Evolutionary conservation across 2,888 invertebrate species (phyloP), one percentile per base, ranked within the genome.

Genomic region (Chrysodeixis includens): DNA sequence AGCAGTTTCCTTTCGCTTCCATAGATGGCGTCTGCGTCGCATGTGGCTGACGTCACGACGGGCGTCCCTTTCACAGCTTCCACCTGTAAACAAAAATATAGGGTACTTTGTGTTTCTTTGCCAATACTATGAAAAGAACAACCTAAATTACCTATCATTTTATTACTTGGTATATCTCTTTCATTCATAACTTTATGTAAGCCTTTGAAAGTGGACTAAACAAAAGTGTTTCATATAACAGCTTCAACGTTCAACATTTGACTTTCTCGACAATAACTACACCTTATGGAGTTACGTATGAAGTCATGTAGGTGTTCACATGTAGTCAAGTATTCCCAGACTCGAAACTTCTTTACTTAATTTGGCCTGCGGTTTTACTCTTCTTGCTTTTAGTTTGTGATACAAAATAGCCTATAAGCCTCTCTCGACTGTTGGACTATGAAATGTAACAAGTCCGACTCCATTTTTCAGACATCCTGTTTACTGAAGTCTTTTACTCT

Each of bases 281-380:
- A 35, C 44, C 55, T 26, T 14, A 26, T 4, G 3, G n/a, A 55
- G 52, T 18, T 35, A 60, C 30, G 56, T 30, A 53, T 46, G 9
- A 55, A 18, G 8, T 14, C 18, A 22, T 40, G 59, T 55, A 22
- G 59, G 63, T 44, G 49, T 30, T 3, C 46, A 35, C 35, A 35
- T 35, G 46, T 22, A 52, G 14, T 14, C 56, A 59, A 32, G 49
- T 56, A 12, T 30, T 22, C n/a, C 40, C 30, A 56, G 71, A 76
- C 64, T 71, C 60, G n/a, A n/a, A n/a, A n/a, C n/a, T 76, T 63
- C 57, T 53, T 57, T 64, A 76, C 76, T 60, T 75, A 16, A 56
- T 70, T 76, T 60, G 18, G 16, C 2, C 26, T 26, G 6, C 26
- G 26, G 26, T 26, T 26, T 26, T 26, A 2, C 26, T 26, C 6